Conservation (phyloP, 2,113 vertebrate genomes). For the Hyperopisus bebe region DNA sequence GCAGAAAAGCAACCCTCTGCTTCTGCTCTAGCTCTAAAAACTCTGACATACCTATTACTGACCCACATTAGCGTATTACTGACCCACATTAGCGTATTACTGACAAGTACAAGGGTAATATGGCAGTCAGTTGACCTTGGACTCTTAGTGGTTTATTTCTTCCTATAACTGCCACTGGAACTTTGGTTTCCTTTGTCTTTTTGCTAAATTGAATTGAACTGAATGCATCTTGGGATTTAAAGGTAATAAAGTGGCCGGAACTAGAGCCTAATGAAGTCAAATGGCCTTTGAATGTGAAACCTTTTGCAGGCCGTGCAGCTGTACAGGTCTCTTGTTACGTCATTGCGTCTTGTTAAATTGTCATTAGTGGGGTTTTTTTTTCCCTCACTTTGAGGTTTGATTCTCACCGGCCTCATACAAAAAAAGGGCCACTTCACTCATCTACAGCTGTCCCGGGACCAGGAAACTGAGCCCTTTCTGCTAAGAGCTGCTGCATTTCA, state of each 20-base stretch:
- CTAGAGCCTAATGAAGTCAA: background rate
- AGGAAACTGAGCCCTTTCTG: background rate
- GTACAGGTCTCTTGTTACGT: background rate
- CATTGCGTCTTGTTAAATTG: background rate
- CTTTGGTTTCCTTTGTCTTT: background rate
- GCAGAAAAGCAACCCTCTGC: background rate
- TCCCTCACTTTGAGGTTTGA: background rate
- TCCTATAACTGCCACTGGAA: background rate
- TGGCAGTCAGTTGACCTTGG: background rate
- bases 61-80: background rate
- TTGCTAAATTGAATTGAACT: background rate
- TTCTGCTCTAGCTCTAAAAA: background rate
- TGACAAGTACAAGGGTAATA: background rate
- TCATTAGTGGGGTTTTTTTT: background rate
- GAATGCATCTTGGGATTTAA: background rate
- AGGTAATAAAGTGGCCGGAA: background rate
- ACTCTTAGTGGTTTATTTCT: background rate
- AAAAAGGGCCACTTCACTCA: background rate
- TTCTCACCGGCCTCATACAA: background rate
- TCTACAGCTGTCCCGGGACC: background rate
- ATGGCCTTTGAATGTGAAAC: background rate
- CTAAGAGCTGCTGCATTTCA: background rate
- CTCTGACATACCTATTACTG: background rate
- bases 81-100: background rate
- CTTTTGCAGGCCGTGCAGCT: background rate